Conservation (phyloP, 2,888 invertebrate genomes). For the Crioceris asparagi region DNA sequence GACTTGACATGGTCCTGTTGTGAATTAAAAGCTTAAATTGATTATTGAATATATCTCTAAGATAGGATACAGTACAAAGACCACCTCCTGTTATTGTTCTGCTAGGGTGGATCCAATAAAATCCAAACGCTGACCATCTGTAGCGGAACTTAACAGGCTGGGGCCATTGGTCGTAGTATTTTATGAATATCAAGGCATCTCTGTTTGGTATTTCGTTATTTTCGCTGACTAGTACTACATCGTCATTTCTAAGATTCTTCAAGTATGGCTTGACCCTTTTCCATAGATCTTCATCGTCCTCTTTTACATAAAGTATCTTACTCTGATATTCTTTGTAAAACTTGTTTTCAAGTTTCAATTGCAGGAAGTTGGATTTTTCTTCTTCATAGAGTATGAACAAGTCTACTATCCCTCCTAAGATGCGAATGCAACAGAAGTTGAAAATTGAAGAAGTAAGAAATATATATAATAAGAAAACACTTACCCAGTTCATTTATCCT, state of each 20-base stretch:
- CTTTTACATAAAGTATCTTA: constrained; percentile 44
- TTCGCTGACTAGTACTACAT: constrained; percentile 48
- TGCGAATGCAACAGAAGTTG: no score
- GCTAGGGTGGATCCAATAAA: constrained; percentile 55
- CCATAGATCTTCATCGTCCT: constrained; percentile 36
- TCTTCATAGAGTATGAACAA: constrained; percentile 50
- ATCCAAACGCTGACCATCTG: constrained; percentile 56
- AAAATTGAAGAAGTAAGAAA: neutral
- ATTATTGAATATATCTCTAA: constrained; percentile 31
- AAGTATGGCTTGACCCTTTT: constrained; percentile 35
- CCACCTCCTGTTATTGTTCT: constrained; percentile 46
- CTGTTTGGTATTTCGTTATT: constrained; percentile 50
- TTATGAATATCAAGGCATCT: constrained; percentile 53
- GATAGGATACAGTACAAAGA: constrained; percentile 39
- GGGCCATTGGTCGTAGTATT: constrained; percentile 54
- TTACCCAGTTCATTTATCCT: constrained; percentile 47
- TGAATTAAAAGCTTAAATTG: constrained; percentile 16
- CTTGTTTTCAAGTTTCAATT: constrained; percentile 39
- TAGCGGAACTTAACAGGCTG: constrained; percentile 50
- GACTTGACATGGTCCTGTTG: constrained; percentile 25
- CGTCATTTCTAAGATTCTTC: constrained; percentile 41
- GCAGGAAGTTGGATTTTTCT: constrained; percentile 35
- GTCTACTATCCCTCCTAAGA: constrained; percentile 44
- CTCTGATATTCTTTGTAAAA: constrained; percentile 40
- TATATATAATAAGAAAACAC: neutral